Evolutionary conservation across 2,113 vertebrate genomes (phyloP), one percentile per base, ranked within the genome.

Genomic region (Mohoua ochrocephala): DNA sequence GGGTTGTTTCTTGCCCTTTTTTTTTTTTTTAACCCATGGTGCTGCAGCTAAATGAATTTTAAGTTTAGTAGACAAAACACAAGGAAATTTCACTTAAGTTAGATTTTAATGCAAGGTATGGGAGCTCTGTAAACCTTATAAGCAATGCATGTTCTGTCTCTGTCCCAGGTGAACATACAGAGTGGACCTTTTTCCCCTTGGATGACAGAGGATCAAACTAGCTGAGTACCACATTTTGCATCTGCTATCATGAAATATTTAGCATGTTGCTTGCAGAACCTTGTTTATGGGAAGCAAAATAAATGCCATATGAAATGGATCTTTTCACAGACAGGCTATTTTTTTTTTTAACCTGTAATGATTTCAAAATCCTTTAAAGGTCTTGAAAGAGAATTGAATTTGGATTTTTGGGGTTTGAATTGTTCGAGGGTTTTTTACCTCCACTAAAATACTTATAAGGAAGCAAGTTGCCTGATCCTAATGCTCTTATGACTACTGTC

Each of bases 231-330:
- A 61, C 15, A 16, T 50, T 44, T 89, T 74, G 31, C 33, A 70
- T 78, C 37, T 78, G 39, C 10, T 93, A 2, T 33, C 45, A 80
- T 76, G 37, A 90, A 87, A 95, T 76, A 87, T 85, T 91, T 82
- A 76, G 61, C 6, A 18, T 31, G 19, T 42, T 93, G 11, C 54
- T 86, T 86, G 49, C 20, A 79, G 57, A 68, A 76, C 10, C 39
- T 59, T 63, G 5, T 67, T 63, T 85, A 44, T 17, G 6, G 37
- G n/a, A 87, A 91, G 73, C 13, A 84, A 93, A 82, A 75, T 37
- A 82, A 90, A 80, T 57, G 37, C 26, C 18, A 15, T 65, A 27
- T 47, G 41, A 84, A 91, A 90, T n/a, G 3, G 49, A 64, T 75
- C 11, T 87, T 85, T 87, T 60, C 45, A 59, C 3, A 71, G 13